A percentile compares a stretch with the other conserved stretches of the same genome.
phyloP scores from a whole-genome alignment of 2,113 vertebrate species.

The Gallinago paraguaiae region DNA sequence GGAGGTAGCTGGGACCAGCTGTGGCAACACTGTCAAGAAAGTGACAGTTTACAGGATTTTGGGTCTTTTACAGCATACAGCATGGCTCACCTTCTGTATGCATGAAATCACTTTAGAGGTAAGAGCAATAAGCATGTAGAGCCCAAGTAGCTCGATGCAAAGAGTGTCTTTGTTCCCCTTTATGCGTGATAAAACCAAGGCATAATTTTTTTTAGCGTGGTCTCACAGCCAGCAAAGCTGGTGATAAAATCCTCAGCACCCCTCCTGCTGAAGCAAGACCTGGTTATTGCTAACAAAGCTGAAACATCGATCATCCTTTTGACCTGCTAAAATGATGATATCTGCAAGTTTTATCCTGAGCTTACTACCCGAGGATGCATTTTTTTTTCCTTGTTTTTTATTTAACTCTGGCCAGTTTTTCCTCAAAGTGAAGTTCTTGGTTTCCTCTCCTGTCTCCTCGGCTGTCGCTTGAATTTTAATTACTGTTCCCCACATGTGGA shows the following conservation, averaged over 20 bases:
- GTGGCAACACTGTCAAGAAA: neutral
- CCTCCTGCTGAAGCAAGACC: neutral
- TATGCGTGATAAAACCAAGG: neutral
- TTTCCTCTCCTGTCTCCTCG: neutral
- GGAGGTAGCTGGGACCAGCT: neutral
- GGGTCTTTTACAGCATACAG: neutral
- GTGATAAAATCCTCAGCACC: neutral
- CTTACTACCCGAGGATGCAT: neutral
- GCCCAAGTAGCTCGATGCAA: neutral
- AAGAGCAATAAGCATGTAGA: neutral
- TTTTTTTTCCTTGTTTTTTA: neutral
- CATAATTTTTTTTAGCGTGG: neutral
- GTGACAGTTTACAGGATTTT: neutral
- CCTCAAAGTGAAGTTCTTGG: neutral
- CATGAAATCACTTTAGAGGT: neutral
- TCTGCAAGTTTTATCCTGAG: neutral
- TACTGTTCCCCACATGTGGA: neutral
- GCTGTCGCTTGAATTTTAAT: neutral
- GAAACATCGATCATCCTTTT: neutral
- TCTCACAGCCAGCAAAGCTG: neutral
- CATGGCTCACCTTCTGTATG: neutral
- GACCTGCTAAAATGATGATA: neutral
- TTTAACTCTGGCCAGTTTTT: neutral
- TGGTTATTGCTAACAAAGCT: neutral
- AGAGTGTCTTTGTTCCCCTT: neutral